phyloP scores from a whole-genome alignment of 2,888 invertebrate genomes.

The Polymixis flavicincta region DNA sequence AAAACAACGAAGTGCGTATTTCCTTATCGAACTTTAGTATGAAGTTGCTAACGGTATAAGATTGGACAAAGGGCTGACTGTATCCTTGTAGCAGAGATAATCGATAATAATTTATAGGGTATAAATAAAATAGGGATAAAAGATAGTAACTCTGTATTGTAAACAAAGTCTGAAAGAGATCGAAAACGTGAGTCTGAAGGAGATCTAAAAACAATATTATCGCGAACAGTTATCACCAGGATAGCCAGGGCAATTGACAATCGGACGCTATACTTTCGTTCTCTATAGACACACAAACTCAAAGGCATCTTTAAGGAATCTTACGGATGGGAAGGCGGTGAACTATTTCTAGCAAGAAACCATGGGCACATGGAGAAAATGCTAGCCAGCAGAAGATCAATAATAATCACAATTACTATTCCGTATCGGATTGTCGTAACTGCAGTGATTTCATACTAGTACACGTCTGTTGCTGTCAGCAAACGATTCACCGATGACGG shows the following conservation, averaged over 20 bases:
- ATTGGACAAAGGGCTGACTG: not conserved
- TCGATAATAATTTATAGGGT: no score
- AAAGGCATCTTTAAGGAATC: not conserved
- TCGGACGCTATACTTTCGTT: not conserved
- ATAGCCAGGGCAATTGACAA: not conserved
- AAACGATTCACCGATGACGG: not conserved
- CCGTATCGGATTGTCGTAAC: not conserved
- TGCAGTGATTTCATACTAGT: not conserved
- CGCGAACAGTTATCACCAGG: not conserved
- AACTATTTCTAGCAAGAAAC: not conserved
- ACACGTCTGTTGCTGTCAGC: not conserved
- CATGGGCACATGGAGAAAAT: not conserved
- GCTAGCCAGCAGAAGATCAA: no score
- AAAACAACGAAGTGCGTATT: not conserved
- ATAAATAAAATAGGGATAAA: no score
- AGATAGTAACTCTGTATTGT: constrained; percentile 6
- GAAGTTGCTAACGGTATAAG: not conserved
- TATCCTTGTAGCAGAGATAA: constrained; percentile 2
- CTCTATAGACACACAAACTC: not conserved
- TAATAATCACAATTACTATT: not conserved
- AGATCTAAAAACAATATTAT: not conserved
- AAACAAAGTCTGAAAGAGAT: not conserved
- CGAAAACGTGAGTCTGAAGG: no score
- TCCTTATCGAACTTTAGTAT: constrained; percentile 14
- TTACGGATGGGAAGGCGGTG: no score